Conservation (phyloP, 2,888 invertebrate genomes). For the Panopea generosa region DNA sequence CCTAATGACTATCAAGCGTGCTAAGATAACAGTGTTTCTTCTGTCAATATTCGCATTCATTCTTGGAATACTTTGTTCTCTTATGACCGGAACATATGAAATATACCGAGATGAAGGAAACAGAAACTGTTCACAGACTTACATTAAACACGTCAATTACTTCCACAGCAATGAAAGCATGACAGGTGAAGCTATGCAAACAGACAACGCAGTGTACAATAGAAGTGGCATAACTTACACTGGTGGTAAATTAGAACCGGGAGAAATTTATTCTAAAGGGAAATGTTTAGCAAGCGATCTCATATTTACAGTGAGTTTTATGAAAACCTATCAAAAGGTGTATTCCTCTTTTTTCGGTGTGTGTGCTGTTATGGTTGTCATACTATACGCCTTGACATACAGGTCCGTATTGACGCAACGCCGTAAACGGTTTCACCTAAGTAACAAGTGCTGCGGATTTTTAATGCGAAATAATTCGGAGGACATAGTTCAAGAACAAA, state of each 20-base stretch:
- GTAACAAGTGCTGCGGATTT: slow-evolving; percentile 59
- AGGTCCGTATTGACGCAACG: slow-evolving; percentile 50
- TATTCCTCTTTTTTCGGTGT: slow-evolving; percentile 79
- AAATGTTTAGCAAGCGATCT: slow-evolving; percentile 62
- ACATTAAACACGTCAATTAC: neutral
- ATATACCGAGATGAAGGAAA: neutral
- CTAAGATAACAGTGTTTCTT: slow-evolving; percentile 62
- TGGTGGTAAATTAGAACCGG: neutral
- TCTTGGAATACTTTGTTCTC: slow-evolving; percentile 62
- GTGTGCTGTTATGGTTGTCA: slow-evolving; percentile 81
- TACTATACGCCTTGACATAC: slow-evolving; percentile 81
- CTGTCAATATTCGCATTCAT: slow-evolving; percentile 55
- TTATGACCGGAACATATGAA: slow-evolving; percentile 60
- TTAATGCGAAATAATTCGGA: slow-evolving; percentile 33
- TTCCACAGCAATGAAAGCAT: neutral
- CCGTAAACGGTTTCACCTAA: slow-evolving; percentile 46
- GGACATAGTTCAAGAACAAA: slow-evolving; percentile 42
- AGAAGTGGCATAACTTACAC: too few relatives aligned
- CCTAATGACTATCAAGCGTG: slow-evolving; percentile 78
- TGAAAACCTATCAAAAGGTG: slow-evolving; percentile 70
- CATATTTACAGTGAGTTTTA: slow-evolving; percentile 64
- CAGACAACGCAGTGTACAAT: neutral
- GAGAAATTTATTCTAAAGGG: slow-evolving; percentile 49
- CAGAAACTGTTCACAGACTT: neutral
- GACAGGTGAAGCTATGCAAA: neutral